phyloP scores from a whole-genome alignment of 1,140 invertebrate species.

The Coboldia fuscipes region DNA sequence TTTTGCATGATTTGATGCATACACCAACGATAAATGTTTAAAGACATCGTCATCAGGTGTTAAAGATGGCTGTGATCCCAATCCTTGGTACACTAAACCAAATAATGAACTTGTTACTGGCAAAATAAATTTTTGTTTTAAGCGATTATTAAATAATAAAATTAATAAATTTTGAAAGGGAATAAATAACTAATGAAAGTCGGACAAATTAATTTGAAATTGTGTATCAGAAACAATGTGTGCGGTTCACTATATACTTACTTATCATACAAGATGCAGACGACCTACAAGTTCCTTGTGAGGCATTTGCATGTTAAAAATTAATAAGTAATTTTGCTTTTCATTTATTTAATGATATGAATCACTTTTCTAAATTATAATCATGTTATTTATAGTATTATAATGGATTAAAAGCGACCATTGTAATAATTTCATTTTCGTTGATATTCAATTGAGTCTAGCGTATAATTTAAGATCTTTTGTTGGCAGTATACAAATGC shows the following conservation, averaged over 20 bases:
- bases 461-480: too few relatives aligned
- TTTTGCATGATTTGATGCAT: constrained; percentile 71
- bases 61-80: constrained; percentile 49
- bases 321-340: constrained; percentile 34
- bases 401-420: too few relatives aligned
- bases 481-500: too few relatives aligned
- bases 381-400: too few relatives aligned
- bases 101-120: constrained; percentile 27
- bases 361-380: too few relatives aligned
- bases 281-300: constrained; percentile 59
- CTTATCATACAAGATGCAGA: constrained; percentile 59
- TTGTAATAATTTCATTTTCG: too few relatives aligned
- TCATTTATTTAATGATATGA: too few relatives aligned
- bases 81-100: constrained; percentile 56
- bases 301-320: constrained; percentile 10
- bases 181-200: too few relatives aligned
- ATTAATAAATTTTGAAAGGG: constrained; percentile 2
- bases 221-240: too few relatives aligned
- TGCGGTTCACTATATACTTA: constrained; percentile 25
- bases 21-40: constrained; percentile 68
- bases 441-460: background rate
- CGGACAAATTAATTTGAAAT: too few relatives aligned
- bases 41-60: constrained; percentile 91
- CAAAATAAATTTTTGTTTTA: constrained; percentile 7
- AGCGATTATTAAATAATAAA: constrained; percentile 2